A percentile compares a stretch with the other conserved stretches of the same genome.
Evolutionary conservation across 2,888 invertebrate genomes (phyloP).

Genomic region (Ceriagrion tenellum): DNA sequence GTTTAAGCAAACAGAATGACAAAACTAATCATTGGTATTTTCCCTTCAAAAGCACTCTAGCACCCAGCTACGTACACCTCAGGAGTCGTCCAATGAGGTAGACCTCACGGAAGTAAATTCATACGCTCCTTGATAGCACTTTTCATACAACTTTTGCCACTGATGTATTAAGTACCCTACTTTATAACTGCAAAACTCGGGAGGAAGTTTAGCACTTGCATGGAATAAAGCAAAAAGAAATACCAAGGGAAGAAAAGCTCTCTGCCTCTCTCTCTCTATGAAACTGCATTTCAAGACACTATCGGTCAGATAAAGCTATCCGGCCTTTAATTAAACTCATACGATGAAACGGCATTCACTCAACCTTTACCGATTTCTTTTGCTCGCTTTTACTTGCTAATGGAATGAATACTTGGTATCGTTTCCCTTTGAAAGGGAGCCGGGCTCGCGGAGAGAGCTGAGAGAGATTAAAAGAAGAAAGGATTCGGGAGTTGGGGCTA

Average conservation of each 20-base stretch:
- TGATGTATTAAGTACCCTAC: background rate
- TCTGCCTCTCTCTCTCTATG: background rate
- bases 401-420: conserved; percentile 32
- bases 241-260: background rate
- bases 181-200: background rate
- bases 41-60: background rate
- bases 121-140: background rate
- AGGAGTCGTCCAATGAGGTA: background rate
- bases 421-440: background rate
- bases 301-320: background rate
- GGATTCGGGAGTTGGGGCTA: background rate
- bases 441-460: background rate
- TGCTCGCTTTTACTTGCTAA: conserved; percentile 27
- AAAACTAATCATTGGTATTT: background rate
- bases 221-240: background rate
- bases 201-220: background rate
- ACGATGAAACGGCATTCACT: conserved; percentile 1
- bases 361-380: background rate
- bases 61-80: background rate
- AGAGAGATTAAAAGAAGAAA: conserved; percentile 22
- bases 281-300: conserved; percentile 24
- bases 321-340: conserved; percentile 23
- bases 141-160: background rate
- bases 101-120: background rate
- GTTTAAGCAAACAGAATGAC: background rate